Evolutionary conservation across 1,140 invertebrate species (phyloP).

Genomic region (Cydia fagiglandana): DNA sequence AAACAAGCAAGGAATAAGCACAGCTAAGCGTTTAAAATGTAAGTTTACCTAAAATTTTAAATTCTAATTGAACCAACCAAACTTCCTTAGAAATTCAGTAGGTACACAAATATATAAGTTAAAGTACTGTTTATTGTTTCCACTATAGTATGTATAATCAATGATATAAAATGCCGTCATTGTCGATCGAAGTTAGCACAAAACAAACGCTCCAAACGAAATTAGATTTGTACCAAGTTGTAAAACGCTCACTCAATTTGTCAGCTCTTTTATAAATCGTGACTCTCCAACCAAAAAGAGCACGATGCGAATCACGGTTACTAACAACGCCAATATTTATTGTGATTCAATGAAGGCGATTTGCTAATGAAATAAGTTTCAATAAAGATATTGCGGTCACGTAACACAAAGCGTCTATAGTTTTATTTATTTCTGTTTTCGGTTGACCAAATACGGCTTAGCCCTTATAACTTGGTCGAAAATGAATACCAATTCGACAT

Average conservation of each 20-base stretch:
- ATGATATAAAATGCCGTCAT: constrained; percentile 25
- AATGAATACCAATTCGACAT: no score
- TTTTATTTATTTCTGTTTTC: not conserved
- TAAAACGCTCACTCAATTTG: constrained; percentile 36
- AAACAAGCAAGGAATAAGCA: no score
- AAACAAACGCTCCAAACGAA: constrained; percentile 36
- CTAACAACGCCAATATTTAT: constrained; percentile 25
- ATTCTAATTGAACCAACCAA: no score
- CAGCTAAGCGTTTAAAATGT: no score
- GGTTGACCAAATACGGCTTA: not conserved
- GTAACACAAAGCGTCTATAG: not conserved
- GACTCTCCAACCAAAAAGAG: constrained; percentile 32
- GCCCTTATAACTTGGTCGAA: no score
- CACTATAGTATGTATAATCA: constrained; percentile 23
- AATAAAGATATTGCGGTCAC: constrained; percentile 10
- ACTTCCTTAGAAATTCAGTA: not conserved
- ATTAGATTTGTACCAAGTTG: constrained; percentile 35
- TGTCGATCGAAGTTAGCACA: constrained; percentile 32
- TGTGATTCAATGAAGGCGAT: not conserved
- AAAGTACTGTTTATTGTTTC: not conserved
- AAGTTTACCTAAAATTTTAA: no score
- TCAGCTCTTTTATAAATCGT: constrained; percentile 37
- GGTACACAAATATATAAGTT: not conserved
- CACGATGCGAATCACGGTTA: constrained; percentile 14
- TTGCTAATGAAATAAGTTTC: constrained; percentile 20